These are phyloP conservation scores for Callyntrura guangdongensis DNA, from an alignment of 2,888 invertebrate species.

Conservation along the genomic window DNA sequence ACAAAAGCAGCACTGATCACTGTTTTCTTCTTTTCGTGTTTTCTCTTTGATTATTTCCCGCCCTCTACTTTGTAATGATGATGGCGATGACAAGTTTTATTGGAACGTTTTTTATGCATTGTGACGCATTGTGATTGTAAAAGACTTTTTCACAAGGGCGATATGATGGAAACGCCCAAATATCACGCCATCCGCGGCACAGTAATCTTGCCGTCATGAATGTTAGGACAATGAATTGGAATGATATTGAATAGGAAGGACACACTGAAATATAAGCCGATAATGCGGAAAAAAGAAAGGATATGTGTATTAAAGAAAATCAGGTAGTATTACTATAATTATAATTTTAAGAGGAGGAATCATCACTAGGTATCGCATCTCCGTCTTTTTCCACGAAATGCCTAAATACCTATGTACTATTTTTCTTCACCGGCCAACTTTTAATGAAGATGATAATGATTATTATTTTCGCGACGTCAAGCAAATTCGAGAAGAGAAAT, in stretches of 20 bases:
- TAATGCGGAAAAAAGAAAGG: background rate
- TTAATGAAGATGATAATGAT: slow-evolving; percentile 55
- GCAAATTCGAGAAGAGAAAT: slow-evolving; percentile 51
- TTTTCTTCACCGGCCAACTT: background rate
- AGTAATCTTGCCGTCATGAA: background rate
- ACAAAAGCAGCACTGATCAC: background rate
- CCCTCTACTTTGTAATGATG: background rate
- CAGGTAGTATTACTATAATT: background rate
- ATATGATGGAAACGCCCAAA: slow-evolving; percentile 5
- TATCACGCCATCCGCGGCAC: background rate
- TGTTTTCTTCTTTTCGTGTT: background rate
- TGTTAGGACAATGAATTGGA: background rate
- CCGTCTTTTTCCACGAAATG: too few species aligned
- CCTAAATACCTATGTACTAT: background rate
- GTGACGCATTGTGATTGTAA: slow-evolving; percentile 13
- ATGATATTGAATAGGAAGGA: background rate
- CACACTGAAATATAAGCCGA: background rate
- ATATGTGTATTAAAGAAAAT: slow-evolving; percentile 5
- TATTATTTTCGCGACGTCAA: slow-evolving; percentile 15
- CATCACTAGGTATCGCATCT: too few species aligned
- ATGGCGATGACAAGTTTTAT: background rate
- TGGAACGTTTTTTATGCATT: too few species aligned
- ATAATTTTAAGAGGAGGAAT: too few species aligned
- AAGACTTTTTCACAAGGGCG: background rate
- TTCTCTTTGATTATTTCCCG: background rate